Percentiles rank a stretch among this genome's conserved stretches.
phyloP scores from a whole-genome alignment of 2,888 invertebrate genomes.

The Acanthacorydalis orientalis region DNA sequence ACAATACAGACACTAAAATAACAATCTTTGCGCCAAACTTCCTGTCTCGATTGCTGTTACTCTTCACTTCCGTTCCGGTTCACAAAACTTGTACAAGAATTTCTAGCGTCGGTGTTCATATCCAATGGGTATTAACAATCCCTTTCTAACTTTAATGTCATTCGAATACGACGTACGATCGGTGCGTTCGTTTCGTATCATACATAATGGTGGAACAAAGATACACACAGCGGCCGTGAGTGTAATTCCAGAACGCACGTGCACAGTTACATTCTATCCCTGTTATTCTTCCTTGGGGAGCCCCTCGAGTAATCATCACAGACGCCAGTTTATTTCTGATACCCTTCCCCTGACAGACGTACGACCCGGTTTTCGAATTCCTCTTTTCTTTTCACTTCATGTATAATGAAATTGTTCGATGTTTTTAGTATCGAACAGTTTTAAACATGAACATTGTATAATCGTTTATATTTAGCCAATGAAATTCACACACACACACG shows the following conservation, averaged over 20 bases:
- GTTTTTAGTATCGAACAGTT: too few relatives aligned
- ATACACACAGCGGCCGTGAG: neutral
- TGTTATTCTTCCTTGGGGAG: conserved; percentile 12
- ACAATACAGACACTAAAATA: neutral
- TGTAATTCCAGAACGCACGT: neutral
- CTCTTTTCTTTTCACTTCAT: too few relatives aligned
- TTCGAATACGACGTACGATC: neutral
- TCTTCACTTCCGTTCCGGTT: neutral
- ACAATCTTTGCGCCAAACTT: neutral
- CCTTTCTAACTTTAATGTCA: neutral
- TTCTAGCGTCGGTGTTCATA: neutral
- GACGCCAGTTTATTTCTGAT: conserved; percentile 9
- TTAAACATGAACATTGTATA: too few relatives aligned
- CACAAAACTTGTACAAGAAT: neutral
- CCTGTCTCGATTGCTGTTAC: neutral
- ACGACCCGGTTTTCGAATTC: too few relatives aligned
- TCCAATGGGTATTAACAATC: neutral
- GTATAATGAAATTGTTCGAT: too few relatives aligned
- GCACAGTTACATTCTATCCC: conserved; percentile 9
- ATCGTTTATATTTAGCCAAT: too few relatives aligned
- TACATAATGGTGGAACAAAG: too few relatives aligned
- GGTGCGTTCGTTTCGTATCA: neutral
- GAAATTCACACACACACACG: too few relatives aligned
- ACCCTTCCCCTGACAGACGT: neutral
- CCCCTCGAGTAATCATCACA: conserved; percentile 11